Conservation (phyloP, 2,113 vertebrate species). For the Pelecanus crispus region DNA sequence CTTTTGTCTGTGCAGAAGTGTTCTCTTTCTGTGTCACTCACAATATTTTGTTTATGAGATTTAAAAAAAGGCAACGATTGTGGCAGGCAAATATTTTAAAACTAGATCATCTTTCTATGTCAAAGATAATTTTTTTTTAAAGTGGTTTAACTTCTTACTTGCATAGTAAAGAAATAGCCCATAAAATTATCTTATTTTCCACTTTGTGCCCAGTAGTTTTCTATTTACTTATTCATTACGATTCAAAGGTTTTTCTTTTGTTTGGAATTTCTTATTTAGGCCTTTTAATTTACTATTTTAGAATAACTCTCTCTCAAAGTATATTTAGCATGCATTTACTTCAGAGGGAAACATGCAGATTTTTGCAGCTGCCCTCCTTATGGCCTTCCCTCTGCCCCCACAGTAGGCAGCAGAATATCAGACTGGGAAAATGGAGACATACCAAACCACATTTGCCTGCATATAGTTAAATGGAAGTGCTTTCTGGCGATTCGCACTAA, state of each 20-base stretch:
- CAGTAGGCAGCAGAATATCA: slow-evolving; percentile 48
- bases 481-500: background rate
- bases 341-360: slow-evolving; percentile 56
- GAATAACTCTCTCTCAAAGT: slow-evolving; percentile 18
- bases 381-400: slow-evolving; percentile 62
- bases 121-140: background rate
- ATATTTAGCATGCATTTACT: slow-evolving; percentile 49
- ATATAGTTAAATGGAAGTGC: background rate
- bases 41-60: background rate
- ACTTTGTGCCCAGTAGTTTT: background rate
- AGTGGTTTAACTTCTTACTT: background rate
- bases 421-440: slow-evolving; percentile 22
- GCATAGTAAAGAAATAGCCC: background rate
- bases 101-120: background rate
- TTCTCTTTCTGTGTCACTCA: background rate
- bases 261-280: slow-evolving; percentile 35
- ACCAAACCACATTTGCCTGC: slow-evolving; percentile 10
- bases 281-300: slow-evolving; percentile 39
- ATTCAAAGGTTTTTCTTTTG: slow-evolving; percentile 31
- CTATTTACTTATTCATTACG: background rate
- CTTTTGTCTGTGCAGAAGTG: background rate
- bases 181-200: background rate
- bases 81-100: background rate
- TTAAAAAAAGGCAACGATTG: background rate
- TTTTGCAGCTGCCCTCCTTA: slow-evolving; percentile 60